A percentile compares a stretch with the other conserved stretches of the same genome.
These are phyloP conservation scores for Gila robusta DNA, from an alignment of 2,797 vertebrate genomes.

Conservation along the genomic window DNA sequence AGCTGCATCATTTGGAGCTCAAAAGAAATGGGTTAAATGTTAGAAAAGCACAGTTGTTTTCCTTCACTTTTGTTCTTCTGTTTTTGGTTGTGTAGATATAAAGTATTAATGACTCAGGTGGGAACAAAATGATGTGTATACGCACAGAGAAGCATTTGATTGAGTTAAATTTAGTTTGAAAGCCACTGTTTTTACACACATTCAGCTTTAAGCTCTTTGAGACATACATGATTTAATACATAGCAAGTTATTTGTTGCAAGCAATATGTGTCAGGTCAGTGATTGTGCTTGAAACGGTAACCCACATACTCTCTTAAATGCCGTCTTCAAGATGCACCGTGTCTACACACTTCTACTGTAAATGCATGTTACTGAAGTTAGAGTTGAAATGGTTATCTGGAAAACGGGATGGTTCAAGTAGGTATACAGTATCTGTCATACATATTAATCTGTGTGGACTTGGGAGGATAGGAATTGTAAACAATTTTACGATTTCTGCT, in stretches of 20 bases:
- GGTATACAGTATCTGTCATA: background rate
- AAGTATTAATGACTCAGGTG: conserved; percentile 20
- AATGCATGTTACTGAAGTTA: background rate
- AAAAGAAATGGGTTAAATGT: conserved; percentile 30
- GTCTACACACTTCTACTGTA: background rate
- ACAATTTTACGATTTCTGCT: background rate
- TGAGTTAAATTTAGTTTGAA: conserved; percentile 5
- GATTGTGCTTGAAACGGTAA: conserved; percentile 19
- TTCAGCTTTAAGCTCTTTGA: conserved; percentile 14
- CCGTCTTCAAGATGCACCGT: background rate
- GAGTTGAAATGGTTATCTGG: background rate
- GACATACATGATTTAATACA: conserved; percentile 27
- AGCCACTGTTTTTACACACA: background rate
- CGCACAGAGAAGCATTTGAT: background rate
- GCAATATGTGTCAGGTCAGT: conserved; percentile 27
- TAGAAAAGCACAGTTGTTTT: conserved; percentile 16
- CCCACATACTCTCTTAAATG: conserved; percentile 18
- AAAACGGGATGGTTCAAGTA: background rate
- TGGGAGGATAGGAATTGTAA: background rate
- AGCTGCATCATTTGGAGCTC: conserved; percentile 47
- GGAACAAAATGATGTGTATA: background rate
- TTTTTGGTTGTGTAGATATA: conserved; percentile 1
- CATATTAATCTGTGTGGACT: background rate
- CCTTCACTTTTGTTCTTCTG: background rate
- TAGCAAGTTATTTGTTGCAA: conserved; percentile 20